Base-by-base conservation (phyloP, 1,140 invertebrate genomes). In the Calycopis cecrops region DNA sequence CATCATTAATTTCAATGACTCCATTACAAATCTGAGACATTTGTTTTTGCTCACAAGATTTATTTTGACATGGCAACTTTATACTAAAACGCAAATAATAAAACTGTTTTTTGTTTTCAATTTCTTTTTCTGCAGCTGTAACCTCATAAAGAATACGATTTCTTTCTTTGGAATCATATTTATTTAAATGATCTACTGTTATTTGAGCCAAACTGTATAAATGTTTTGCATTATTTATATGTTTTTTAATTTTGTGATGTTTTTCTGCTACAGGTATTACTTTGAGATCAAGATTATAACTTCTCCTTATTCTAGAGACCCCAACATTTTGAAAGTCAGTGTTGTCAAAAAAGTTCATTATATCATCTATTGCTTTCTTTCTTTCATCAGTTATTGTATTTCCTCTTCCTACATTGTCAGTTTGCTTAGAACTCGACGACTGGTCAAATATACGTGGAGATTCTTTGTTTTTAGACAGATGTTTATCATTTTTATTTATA, bases 311-410 rank as follows among this genome's bases (percentile, higher is more conserved):
- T 57, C 75, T 76, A 8, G 37, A 10, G 18, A 55, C 62, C 21
- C 63, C 37, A 11, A 18, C 40, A 37, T 56, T 56, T 56, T 69
- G 59, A 63, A 69, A 72, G 28, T 69, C 69, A 65, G 68, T 66
- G 62, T 73, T 74, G 50, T 80, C 69, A 44, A 87, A 83, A 73
- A 76, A 80, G 62, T 77, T 71, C 38, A 87, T 63, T 21, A 85
- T 62, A 42, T 85, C 79, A 52, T 86, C 81, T 6, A 87, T 71
- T 11, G 73, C 65, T 72, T 82, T 75, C 55, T 73, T 76, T 44
- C 73, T 77, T 42, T 82, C 73, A 48, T 64, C 60, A 55, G 54
- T 65, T 59, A 77, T 48, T 50, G 35, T 49, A 52, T 17, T 60
- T 16, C 42, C 33, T 49, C 60, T 61, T 52, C 69, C 64, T 21